Evolutionary conservation across 2,888 invertebrate species (phyloP).

Genomic region (Acanthoscelides obtectus): DNA sequence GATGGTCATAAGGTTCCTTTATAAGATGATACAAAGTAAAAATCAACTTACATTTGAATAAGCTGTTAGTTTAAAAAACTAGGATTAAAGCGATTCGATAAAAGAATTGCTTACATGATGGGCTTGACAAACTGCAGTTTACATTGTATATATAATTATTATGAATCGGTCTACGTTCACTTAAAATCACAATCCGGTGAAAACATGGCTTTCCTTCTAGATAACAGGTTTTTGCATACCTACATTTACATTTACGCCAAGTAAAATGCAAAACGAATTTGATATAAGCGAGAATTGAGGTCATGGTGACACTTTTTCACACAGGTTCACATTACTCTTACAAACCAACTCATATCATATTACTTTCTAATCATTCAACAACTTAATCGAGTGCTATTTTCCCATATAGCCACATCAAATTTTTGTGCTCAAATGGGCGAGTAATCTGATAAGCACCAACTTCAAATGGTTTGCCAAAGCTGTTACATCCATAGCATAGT

Average conservation of each 20-base stretch:
- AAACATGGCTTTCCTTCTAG: neutral
- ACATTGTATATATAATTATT: neutral
- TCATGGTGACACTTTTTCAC: neutral
- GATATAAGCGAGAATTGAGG: neutral
- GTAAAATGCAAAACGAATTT: neutral
- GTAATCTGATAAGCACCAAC: too few species aligned
- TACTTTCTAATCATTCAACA: neutral
- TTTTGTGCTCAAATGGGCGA: too few species aligned
- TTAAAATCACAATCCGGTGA: neutral
- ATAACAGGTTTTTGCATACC: neutral
- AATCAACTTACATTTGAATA: too few species aligned
- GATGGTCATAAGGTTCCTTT: too few species aligned
- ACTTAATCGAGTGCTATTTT: neutral
- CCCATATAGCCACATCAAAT: neutral
- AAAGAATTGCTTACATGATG: too few species aligned
- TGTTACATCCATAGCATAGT: too few species aligned
- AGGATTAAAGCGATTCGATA: too few species aligned
- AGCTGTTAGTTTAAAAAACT: too few species aligned
- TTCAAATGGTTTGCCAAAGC: too few species aligned
- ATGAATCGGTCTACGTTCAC: neutral
- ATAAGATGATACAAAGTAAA: too few species aligned
- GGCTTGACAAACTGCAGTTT: too few species aligned
- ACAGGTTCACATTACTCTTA: neutral
- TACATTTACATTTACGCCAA: neutral
- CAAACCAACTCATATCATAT: neutral